Percentiles rank a stretch among this genome's conserved stretches.
phyloP scores from a whole-genome alignment of 2,888 invertebrate species.

The Pollenia griseotomentosa region DNA sequence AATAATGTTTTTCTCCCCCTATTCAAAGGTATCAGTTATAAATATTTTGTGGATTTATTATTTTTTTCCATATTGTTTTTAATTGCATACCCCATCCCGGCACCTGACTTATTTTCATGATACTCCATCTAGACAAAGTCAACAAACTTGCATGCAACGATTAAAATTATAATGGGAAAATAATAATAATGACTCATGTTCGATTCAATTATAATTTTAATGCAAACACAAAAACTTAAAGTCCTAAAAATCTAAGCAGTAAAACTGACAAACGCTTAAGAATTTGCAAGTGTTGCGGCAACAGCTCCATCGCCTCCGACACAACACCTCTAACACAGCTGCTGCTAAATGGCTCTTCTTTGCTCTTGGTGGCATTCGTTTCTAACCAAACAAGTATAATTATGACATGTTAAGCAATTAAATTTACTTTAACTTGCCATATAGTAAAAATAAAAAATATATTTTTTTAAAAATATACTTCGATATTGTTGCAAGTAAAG shows the following conservation, averaged over 20 bases:
- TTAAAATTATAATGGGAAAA: constrained; percentile 54
- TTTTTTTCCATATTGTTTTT: too few species aligned
- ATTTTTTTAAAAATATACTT: constrained; percentile 16
- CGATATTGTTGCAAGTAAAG: constrained; percentile 12
- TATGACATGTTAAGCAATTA: constrained; percentile 79
- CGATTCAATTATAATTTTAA: constrained; percentile 60
- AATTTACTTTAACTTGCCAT: constrained; percentile 76
- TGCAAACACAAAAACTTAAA: constrained; percentile 34
- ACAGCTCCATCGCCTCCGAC: constrained; percentile 45
- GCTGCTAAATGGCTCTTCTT: constrained; percentile 31
- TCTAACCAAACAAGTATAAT: constrained; percentile 61
- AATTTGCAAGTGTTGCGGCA: constrained; percentile 49
- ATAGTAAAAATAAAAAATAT: constrained; percentile 28
- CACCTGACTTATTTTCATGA: constrained; percentile 47
- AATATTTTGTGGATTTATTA: too few species aligned
- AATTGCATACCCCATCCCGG: constrained; percentile 14
- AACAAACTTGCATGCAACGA: constrained; percentile 53
- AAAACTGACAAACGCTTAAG: constrained; percentile 39
- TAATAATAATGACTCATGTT: constrained; percentile 62
- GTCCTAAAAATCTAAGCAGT: constrained; percentile 30
- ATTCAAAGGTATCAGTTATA: too few species aligned
- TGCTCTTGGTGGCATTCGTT: constrained; percentile 29
- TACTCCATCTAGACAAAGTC: constrained; percentile 44
- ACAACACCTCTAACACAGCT: constrained; percentile 30
- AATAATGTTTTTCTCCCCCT: too few species aligned